phyloP scores from a whole-genome alignment of 2,888 invertebrate genomes.

The Caenorhabditis wallacei region DNA sequence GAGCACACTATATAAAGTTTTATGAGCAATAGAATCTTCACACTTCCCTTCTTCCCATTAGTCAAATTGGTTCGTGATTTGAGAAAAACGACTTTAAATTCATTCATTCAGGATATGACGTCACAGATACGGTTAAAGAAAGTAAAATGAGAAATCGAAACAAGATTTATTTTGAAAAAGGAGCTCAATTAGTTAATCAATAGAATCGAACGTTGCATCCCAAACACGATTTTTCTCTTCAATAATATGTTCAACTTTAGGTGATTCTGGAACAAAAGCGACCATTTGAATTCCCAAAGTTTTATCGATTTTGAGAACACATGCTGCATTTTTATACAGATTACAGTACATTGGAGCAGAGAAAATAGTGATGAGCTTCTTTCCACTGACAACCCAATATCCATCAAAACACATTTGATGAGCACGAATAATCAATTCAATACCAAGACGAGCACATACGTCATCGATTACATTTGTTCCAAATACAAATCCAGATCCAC shows the following conservation, averaged over 20 bases:
- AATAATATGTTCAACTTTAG: slow-evolving; percentile 41
- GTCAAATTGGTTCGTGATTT: too few relatives aligned
- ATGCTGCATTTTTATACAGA: slow-evolving; percentile 70
- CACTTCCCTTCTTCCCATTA: too few relatives aligned
- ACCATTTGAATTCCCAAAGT: slow-evolving; percentile 65
- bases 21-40: too few relatives aligned
- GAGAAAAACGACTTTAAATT: too few relatives aligned
- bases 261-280: slow-evolving; percentile 71
- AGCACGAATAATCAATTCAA: slow-evolving; percentile 72
- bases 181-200: slow-evolving; percentile 20
- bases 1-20: too few relatives aligned
- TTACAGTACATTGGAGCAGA: slow-evolving; percentile 75
- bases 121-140: too few relatives aligned
- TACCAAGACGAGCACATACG: slow-evolving; percentile 60
- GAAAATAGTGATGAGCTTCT: slow-evolving; percentile 73
- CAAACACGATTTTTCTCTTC: slow-evolving; percentile 52
- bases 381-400: slow-evolving; percentile 69
- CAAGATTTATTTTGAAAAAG: too few relatives aligned
- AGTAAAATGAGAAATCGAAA: too few relatives aligned
- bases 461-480: slow-evolving; percentile 70
- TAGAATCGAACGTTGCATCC: slow-evolving; percentile 45
- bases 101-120: too few relatives aligned
- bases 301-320: slow-evolving; percentile 68
- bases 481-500: slow-evolving; percentile 77
- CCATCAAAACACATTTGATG: slow-evolving; percentile 77